Conservation (phyloP, 2,888 invertebrate species). For the Dynastes grantii region DNA sequence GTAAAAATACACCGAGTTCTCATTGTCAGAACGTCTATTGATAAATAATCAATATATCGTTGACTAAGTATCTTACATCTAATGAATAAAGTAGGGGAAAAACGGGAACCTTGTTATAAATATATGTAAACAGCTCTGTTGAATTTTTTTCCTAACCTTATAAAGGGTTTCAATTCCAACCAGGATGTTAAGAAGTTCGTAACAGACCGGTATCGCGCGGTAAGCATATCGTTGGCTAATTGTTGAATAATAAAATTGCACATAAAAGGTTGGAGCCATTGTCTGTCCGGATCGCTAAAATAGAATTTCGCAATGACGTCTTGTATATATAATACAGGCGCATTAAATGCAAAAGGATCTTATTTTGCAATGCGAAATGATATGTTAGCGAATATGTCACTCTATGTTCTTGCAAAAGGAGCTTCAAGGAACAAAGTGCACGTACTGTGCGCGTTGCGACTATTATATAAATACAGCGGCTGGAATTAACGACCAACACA, state of each 20-base stretch:
- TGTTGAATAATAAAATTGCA: slow-evolving; percentile 42
- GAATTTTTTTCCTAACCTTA: slow-evolving; percentile 37
- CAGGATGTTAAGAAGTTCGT: slow-evolving; percentile 35
- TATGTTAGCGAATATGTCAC: slow-evolving; percentile 23
- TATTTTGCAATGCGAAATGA: slow-evolving; percentile 37
- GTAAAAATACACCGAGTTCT: slow-evolving; percentile 25
- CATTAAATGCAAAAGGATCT: slow-evolving; percentile 43
- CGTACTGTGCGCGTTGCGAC: neutral
- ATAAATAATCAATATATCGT: slow-evolving; percentile 35
- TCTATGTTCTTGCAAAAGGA: slow-evolving; percentile 22
- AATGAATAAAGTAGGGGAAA: slow-evolving; percentile 31
- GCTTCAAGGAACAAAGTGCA: neutral
- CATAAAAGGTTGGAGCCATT: slow-evolving; percentile 45
- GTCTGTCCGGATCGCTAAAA: slow-evolving; percentile 39
- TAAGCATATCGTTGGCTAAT: slow-evolving; percentile 33
- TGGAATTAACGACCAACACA: too few species aligned
- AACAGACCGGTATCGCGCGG: neutral
- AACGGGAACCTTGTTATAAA: slow-evolving; percentile 45
- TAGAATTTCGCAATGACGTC: slow-evolving; percentile 37
- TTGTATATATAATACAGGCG: slow-evolving; percentile 12
- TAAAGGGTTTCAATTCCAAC: slow-evolving; percentile 40
- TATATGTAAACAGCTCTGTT: slow-evolving; percentile 29
- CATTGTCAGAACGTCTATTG: slow-evolving; percentile 35
- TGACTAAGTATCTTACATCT: slow-evolving; percentile 12
- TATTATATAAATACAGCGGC: too few species aligned